phyloP scores from a whole-genome alignment of 2,797 vertebrate genomes.

The Melopsittacus undulatus region DNA sequence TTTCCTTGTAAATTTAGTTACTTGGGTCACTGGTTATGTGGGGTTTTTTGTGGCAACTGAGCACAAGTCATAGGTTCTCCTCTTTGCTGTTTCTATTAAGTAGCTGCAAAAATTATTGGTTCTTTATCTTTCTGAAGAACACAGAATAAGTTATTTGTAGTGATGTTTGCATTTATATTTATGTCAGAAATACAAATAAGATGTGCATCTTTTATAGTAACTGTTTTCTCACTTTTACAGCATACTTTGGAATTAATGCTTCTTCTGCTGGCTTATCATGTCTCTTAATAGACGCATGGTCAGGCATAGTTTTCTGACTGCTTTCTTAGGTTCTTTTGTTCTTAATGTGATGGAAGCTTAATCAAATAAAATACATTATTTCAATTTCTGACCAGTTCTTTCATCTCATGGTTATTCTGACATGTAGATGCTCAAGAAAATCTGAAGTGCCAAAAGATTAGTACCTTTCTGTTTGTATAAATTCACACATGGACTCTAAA shows the following conservation, averaged over 20 bases:
- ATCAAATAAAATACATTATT: not conserved
- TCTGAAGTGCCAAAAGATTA: not conserved
- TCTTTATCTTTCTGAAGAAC: not conserved
- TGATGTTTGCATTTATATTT: not conserved
- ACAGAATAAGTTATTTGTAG: not conserved
- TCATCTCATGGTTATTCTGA: not conserved
- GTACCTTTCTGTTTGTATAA: not conserved
- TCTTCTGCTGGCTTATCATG: not conserved
- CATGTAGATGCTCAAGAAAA: not conserved
- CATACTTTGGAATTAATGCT: not conserved
- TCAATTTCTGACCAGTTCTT: slow-evolving; percentile 32
- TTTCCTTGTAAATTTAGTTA: not conserved
- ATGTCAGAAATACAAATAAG: not conserved
- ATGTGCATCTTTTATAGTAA: not conserved
- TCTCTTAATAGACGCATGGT: not conserved
- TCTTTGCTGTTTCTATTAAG: not conserved
- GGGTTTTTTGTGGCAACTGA: not conserved
- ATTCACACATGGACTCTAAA: slow-evolving; percentile 31
- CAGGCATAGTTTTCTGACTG: not conserved
- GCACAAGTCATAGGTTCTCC: not conserved
- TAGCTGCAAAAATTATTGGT: not conserved
- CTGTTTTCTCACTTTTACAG: not conserved
- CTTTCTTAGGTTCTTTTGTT: not conserved
- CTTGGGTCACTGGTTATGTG: not conserved
- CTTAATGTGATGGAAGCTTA: not conserved